Base-by-base conservation (phyloP, 1,140 invertebrate genomes). In the Oedothorax gibbosus region DNA sequence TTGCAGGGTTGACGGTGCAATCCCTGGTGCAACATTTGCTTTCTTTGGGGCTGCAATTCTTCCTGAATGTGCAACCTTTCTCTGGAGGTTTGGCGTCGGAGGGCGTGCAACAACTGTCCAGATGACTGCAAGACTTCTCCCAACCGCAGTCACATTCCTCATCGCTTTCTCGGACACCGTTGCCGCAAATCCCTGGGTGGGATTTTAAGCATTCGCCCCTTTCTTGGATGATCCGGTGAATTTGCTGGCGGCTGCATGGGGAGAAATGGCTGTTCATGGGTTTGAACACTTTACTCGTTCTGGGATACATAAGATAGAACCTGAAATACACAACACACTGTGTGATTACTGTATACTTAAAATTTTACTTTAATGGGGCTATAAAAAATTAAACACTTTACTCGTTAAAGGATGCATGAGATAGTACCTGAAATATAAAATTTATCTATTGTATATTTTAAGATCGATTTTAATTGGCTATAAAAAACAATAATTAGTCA, bases 131-230 rank as follows among this genome's bases (percentile, higher is more conserved):
- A 18, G 35, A 20, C 9, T n/a, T 35, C 1, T 35, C 21, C 49
- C 50, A 18, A 4, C 83, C 83, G 49, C 83, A 85, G 18, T 85
- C 83, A 18, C 83, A 85, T 14, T 77, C 62, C 35, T 85, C 83
- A 9, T 14, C n/a, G 5, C 75, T 72, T n/a, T 85, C 83, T 3
- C 75, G 49, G 12, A 85, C 15, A 2, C 83, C 83, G 49, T 85
- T 79, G 15, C 83, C 83, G 53, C 83, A 85, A 7, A 14, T 11
- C 7, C 12, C 11, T 12, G 49, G 49, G 11, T 54, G 35, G 14
- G 4, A 7, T 12, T 65, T 78, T 56, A 85, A 21, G 20, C 75
- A 79, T 7, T 69, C 49, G 5, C 66, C 66, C 12, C 53, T 54
- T 10, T 68, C 62, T 15, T 18, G 49, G 2, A 85, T 77, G 18